Conservation (phyloP, 2,888 invertebrate genomes). For the Lottia gigantea region DNA sequence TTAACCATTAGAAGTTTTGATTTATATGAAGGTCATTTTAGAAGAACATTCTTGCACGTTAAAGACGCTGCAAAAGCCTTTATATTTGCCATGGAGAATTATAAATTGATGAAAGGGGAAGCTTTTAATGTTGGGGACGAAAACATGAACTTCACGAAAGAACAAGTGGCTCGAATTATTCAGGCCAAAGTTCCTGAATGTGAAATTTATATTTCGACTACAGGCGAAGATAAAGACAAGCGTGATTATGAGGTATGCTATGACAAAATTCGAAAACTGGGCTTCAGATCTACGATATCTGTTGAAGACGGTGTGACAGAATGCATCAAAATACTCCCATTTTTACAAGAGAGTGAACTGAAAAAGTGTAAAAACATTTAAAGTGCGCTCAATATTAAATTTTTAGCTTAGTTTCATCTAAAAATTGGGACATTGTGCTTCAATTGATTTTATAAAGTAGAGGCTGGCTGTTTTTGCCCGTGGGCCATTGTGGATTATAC, state of each 20-base stretch:
- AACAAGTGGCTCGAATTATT: conserved; percentile 59
- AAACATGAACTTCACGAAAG: conserved; percentile 66
- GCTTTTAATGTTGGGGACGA: conserved; percentile 68
- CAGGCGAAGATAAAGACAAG: conserved; percentile 66
- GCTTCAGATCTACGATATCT: conserved; percentile 59
- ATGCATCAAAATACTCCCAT: conserved; percentile 61
- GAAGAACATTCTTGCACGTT: conserved; percentile 66
- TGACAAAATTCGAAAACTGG: conserved; percentile 59
- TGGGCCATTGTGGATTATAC: too few species aligned
- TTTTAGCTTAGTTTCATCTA: too few species aligned
- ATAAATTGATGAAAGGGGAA: conserved; percentile 58
- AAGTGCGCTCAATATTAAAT: background rate
- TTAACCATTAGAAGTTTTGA: conserved; percentile 58
- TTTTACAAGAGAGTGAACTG: conserved; percentile 39
- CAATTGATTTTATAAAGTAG: too few species aligned
- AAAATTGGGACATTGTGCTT: too few species aligned
- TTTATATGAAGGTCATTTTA: conserved; percentile 64
- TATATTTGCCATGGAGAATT: conserved; percentile 61
- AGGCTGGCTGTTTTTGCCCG: too few species aligned
- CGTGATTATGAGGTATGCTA: conserved; percentile 68
- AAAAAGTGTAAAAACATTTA: conserved; percentile 48
- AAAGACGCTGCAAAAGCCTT: conserved; percentile 66
- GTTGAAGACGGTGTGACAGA: conserved; percentile 62
- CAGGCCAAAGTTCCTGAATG: conserved; percentile 55
- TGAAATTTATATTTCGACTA: conserved; percentile 49